Percentiles rank a stretch among this genome's conserved stretches.
Evolutionary conservation across 2,113 vertebrate species (phyloP).

Genomic region (Eudorcas thomsonii): DNA sequence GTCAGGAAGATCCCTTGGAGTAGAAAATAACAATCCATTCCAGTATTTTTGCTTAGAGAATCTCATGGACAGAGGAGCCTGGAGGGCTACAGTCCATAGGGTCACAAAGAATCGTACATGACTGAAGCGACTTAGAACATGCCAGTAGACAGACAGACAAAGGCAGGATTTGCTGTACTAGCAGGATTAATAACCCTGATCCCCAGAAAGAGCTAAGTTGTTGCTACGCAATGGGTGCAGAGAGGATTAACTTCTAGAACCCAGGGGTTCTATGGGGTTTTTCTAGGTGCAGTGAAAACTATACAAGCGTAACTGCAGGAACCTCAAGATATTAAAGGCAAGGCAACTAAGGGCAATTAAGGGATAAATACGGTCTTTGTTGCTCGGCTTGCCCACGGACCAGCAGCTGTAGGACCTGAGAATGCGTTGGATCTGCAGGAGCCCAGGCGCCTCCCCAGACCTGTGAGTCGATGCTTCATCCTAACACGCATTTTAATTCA

Average conservation of each 20-base stretch:
- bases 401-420: background rate
- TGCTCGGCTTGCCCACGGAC: rapidly evolving
- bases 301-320: background rate
- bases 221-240: background rate
- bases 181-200: background rate
- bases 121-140: background rate
- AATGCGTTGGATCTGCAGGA: background rate
- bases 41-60: background rate
- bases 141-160: background rate
- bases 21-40: background rate
- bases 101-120: background rate
- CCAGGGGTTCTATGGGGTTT: background rate
- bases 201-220: background rate
- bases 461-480: background rate
- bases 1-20: background rate
- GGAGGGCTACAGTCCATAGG: background rate
- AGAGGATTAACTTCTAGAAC: background rate
- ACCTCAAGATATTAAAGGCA: background rate
- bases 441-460: background rate
- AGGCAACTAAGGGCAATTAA: background rate
- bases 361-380: background rate
- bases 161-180: background rate
- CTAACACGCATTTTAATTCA: background rate
- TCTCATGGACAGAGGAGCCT: background rate
- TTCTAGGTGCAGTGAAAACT: background rate